Base-by-base conservation (phyloP, 1,140 invertebrate genomes). In the Laupala kohalensis region DNA sequence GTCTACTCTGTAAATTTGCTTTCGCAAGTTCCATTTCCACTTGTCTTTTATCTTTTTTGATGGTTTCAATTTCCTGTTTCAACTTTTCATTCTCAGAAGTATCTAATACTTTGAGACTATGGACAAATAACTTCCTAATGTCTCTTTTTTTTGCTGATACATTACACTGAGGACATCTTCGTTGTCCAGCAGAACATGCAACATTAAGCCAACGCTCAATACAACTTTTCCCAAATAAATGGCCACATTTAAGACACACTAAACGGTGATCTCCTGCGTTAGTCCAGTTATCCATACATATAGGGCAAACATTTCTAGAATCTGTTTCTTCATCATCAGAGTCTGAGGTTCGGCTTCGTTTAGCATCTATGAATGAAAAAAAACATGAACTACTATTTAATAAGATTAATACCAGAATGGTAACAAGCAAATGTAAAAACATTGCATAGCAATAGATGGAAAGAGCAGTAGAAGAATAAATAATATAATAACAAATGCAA, bases 161-260 rank as follows among this genome's bases (percentile, higher is more conserved):
- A 79, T 97, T 97, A 79, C 95, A 97, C 67, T 92, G 91, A 0
- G 95, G 95, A 80, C 95, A 97, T 69, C 84, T 81, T 25, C 79
- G 75, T 23, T 77, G 78, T 12, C 74, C 73, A 63, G 68, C 72
- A 1, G 79, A 79, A 72, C 81, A 79, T 15, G 75, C 75, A 23
- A 72, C 28, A 23, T 76, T 79, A 1, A 97, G 78, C 95, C 94
- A 97, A 66, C 88, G 85, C 37, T 88, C 83, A 25, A 97, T 92
- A 79, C 95, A 97, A 66, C 84, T 86, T 6, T 88, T 80, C 0
- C 95, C 95, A 82, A 96, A 97, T 1, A 97, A 80, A 82, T 97
- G 95, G 0, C 95, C 95, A 83, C 95, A 97, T 76, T 89, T 89
- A 13, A 97, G 81, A 13, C 90, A 89, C 6, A 89, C 89, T 2